Evolutionary conservation across 64 coral and sea anemone species (phyloP).

Genomic region (Pocillopora damicornis): DNA sequence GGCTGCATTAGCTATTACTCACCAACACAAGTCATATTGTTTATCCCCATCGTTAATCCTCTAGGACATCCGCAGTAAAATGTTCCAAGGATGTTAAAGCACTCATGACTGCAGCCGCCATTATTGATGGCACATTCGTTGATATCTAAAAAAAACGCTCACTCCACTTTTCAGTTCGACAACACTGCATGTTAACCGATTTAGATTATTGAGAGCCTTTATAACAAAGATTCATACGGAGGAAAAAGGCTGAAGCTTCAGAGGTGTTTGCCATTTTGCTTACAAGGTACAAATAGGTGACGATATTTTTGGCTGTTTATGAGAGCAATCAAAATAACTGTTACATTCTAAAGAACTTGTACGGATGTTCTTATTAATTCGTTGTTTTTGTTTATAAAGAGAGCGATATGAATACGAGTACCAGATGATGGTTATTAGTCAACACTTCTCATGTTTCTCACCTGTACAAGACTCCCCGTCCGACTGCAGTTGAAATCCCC

Average conservation of each 20-base stretch:
- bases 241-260: too few species aligned
- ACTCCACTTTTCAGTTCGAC: neutral
- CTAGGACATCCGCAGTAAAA: slow-evolving; percentile 32
- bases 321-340: too few species aligned
- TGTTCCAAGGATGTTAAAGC: slow-evolving; percentile 27
- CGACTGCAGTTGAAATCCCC: slow-evolving; percentile 21
- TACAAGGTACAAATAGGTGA: too few species aligned
- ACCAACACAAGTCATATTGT: slow-evolving; percentile 24
- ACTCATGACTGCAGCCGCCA: slow-evolving; percentile 14
- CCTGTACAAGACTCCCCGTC: slow-evolving; percentile 36
- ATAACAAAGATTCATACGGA: too few species aligned
- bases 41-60: neutral
- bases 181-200: neutral
- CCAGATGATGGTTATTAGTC: too few species aligned
- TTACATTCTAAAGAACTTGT: too few species aligned
- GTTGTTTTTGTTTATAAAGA: too few species aligned
- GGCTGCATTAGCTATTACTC: neutral
- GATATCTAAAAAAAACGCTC: neutral
- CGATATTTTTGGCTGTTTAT: too few species aligned
- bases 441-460: neutral
- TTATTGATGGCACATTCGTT: slow-evolving; percentile 31
- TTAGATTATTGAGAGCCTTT: too few species aligned
- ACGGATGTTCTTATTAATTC: too few species aligned
- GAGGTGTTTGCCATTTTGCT: too few species aligned
- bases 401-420: too few species aligned